Evolutionary conservation across 2,797 vertebrate genomes (phyloP).

Genomic region (Falco naumanni): DNA sequence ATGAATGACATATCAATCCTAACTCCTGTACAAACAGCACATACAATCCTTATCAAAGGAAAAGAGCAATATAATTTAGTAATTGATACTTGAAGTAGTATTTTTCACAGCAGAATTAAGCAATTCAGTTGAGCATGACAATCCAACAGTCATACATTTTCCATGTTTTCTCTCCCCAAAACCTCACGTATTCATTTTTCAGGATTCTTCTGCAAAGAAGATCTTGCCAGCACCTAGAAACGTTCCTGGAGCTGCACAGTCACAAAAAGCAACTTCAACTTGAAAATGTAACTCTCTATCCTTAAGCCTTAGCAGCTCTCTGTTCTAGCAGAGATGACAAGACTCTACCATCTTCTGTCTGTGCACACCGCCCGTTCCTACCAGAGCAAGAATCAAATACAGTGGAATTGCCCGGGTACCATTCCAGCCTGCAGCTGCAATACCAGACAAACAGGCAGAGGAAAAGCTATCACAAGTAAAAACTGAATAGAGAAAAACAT

Average conservation of each 20-base stretch:
- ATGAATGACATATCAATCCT: neutral
- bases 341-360: neutral
- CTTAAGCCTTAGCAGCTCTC: neutral
- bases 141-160: neutral
- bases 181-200: neutral
- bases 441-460: neutral
- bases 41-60: neutral
- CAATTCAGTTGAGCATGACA: neutral
- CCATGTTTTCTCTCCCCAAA: neutral
- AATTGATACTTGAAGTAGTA: neutral
- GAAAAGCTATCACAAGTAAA: neutral
- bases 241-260: neutral
- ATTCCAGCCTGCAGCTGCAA: neutral
- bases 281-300: neutral
- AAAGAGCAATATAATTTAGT: neutral
- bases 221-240: neutral
- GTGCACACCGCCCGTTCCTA: neutral
- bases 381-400: neutral
- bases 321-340: neutral
- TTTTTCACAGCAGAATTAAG: neutral
- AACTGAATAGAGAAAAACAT: neutral
- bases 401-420: neutral
- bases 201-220: neutral
- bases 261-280: neutral
- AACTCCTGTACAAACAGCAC: neutral